Evolutionary conservation across 2,888 invertebrate genomes (phyloP).

Genomic region (Chaetogeoica ovagalla): DNA sequence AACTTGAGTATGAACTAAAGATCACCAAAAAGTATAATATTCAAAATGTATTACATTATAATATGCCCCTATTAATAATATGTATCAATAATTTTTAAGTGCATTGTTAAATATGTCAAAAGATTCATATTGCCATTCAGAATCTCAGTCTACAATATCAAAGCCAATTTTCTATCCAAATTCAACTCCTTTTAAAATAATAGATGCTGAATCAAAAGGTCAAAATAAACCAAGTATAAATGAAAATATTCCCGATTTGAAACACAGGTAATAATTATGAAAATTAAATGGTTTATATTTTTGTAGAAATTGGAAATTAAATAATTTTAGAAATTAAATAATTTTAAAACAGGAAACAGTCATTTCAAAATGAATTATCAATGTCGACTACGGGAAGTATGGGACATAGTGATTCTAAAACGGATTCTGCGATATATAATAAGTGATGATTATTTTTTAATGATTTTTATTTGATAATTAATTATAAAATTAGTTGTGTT

Average conservation of each 20-base stretch:
- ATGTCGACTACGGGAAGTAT: slow-evolving; percentile 4
- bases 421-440: slow-evolving; percentile 6
- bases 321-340: too few species aligned
- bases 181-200: slow-evolving; percentile 30
- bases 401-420: neutral
- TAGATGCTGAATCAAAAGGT: neutral
- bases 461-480: neutral
- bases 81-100: slow-evolving; percentile 16
- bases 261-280: slow-evolving; percentile 12
- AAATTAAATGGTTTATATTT: neutral
- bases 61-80: neutral
- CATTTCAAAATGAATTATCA: slow-evolving; percentile 7
- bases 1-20: slow-evolving; percentile 24
- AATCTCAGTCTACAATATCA: neutral
- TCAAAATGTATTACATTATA: neutral
- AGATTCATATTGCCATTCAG: neutral
- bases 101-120: slow-evolving; percentile 5
- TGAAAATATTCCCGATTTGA: neutral
- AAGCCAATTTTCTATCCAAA: slow-evolving; percentile 24
- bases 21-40: slow-evolving; percentile 19
- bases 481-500: too few species aligned
- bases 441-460: neutral
- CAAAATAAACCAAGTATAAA: neutral
- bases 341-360: slow-evolving; percentile 26
- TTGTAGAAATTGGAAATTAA: neutral